Percentiles rank a stretch among this genome's conserved stretches.
Conservation (phyloP, 2,797 vertebrate genomes). For the Sebastes minor region DNA sequence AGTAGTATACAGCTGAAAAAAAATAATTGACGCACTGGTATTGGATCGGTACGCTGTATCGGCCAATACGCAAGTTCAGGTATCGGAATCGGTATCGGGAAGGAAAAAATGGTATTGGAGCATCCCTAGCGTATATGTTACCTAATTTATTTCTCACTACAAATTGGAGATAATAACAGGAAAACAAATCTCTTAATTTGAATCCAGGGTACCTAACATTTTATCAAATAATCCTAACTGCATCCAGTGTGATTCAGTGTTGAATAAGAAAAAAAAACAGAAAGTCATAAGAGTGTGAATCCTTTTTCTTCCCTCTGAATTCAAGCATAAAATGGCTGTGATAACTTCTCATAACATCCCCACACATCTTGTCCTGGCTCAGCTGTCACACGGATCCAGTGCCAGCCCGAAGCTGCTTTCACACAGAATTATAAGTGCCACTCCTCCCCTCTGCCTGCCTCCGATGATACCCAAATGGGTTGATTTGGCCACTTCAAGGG, state of each 20-base stretch:
- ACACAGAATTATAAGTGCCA: slow-evolving; percentile 19
- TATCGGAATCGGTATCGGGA: accelerated
- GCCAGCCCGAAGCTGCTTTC: slow-evolving; percentile 44
- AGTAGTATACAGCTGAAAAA: too few species aligned
- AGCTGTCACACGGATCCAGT: slow-evolving; percentile 34
- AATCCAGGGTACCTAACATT: not conserved
- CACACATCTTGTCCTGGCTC: slow-evolving; percentile 18
- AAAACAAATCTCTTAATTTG: not conserved
- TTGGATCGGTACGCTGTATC: too few species aligned
- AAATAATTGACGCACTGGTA: too few species aligned
- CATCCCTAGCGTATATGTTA: not conserved
- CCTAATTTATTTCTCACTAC: too few species aligned
- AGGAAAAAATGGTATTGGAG: too few species aligned
- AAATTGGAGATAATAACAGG: not conserved
- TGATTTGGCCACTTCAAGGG: slow-evolving; percentile 47
- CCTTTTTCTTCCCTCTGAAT: not conserved
- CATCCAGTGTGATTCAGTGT: not conserved
- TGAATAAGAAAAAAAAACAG: not conserved
- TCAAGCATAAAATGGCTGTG: slow-evolving; percentile 8
- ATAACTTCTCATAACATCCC: slow-evolving; percentile 19
- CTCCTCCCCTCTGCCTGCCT: slow-evolving; percentile 20
- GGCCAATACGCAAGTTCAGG: too few species aligned
- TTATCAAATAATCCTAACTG: not conserved
- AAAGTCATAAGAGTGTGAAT: not conserved
- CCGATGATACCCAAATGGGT: slow-evolving; percentile 36